Base-by-base conservation (phyloP, 1,140 invertebrate species). In the Nautilus pompilius region DNA sequence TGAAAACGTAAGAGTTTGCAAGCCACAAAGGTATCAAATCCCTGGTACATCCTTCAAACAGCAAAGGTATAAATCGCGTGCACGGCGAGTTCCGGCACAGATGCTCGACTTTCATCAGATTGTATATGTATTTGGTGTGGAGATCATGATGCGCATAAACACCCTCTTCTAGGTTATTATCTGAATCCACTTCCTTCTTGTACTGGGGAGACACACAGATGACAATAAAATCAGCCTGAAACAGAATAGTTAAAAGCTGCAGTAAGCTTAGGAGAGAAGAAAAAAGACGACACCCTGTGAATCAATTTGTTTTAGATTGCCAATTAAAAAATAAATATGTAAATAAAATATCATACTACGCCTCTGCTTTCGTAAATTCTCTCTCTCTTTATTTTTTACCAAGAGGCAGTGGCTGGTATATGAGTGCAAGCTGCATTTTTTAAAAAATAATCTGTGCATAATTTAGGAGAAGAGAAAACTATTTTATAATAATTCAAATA, bases 151-250 rank as follows among this genome's bases (percentile, higher is more conserved):
- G 48, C 4, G 32, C 33, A 30, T 45, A 55, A 22, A 55, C 60
- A 20, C 30, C 34, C 8, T 8, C 17, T 6, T 20, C n/a, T 22
- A 56, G 36, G n/a, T 24, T 22, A 30, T 58, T 60, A 22, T 46
- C 46, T 13, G 48, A 48, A 20, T 65, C 54, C n/a, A 65, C 58
- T 20, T 74, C 68, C 24, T 55, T 32, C 22, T 66, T 56, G 41
- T 75, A 75, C 32, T 62, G 51, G 6, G 63, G 48, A 6, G 71
- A 73, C 3, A 71, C 55, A 61, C 71, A 75, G 22, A 71, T 60
- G 24, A 75, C 55, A 24, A 75, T 62, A 51, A 73, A 75, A 48
- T 75, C 71, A 59, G 71, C 69, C 73, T 75, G 53, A 8, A 67
- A n/a, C n/a, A n/a, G n/a, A n/a, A n/a, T n/a, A n/a, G n/a, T n/a